phyloP scores from a whole-genome alignment of 2,797 vertebrate genomes.

The Gallinago solitaria region DNA sequence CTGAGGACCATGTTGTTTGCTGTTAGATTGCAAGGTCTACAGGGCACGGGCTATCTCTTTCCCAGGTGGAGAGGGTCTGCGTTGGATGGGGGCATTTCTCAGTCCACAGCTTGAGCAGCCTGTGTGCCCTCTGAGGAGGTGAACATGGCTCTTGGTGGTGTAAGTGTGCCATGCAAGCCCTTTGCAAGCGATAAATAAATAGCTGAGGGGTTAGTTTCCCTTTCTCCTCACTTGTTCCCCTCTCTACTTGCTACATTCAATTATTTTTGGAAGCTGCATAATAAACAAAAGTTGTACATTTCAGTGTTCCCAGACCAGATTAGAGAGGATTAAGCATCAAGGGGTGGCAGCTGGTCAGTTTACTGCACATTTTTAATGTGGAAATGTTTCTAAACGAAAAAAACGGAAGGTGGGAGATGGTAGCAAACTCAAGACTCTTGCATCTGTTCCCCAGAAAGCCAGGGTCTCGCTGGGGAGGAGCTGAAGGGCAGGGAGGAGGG shows the following conservation, averaged over 20 bases:
- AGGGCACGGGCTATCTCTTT: background rate
- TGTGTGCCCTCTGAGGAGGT: background rate
- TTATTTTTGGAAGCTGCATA: constrained; percentile 59
- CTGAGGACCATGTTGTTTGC: constrained; percentile 11
- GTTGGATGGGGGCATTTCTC: background rate
- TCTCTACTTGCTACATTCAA: constrained; percentile 12
- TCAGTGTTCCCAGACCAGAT: constrained; percentile 57
- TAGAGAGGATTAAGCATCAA: constrained; percentile 72
- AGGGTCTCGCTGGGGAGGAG: background rate
- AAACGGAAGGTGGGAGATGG: background rate
- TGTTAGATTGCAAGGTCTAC: background rate
- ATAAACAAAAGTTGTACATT: constrained; percentile 52
- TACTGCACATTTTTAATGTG: constrained; percentile 57
- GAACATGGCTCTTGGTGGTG: rapidly evolving
- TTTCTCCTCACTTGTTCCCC: background rate
- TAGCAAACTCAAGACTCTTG: background rate
- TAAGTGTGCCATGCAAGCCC: background rate
- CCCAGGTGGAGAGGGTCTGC: background rate
- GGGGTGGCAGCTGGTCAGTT: constrained; percentile 76
- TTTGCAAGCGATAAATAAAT: constrained; percentile 8
- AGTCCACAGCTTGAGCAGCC: rapidly evolving
- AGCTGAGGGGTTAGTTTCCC: background rate
- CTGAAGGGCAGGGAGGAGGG: background rate
- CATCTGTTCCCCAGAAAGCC: constrained; percentile 17
- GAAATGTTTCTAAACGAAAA: constrained; percentile 68